These are phyloP conservation scores for Tetramorium alpestre DNA, from an alignment of 1,140 invertebrate genomes.

Conservation along the genomic window DNA sequence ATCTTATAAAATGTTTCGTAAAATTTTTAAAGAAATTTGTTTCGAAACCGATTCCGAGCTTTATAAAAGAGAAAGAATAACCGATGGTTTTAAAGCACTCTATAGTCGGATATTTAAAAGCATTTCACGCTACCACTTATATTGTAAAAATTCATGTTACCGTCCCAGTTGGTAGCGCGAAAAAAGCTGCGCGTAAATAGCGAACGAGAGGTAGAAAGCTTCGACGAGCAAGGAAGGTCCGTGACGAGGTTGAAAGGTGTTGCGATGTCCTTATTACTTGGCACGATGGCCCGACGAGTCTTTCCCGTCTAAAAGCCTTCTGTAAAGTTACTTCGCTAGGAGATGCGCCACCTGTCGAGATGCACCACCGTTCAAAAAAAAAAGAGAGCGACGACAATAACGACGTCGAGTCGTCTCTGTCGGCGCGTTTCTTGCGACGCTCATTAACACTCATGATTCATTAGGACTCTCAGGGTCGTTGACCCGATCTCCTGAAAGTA, in stretches of 20 bases:
- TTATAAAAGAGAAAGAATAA: not conserved
- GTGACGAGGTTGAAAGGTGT: conserved; percentile 40
- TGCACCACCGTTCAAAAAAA: not conserved
- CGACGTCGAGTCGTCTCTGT: conserved; percentile 3
- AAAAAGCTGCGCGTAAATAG: conserved; percentile 47
- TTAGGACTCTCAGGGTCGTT: conserved; percentile 36
- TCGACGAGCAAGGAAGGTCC: conserved; percentile 11
- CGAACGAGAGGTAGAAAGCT: conserved; percentile 10
- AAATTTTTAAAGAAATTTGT: not conserved
- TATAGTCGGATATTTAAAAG: conserved; percentile 30
- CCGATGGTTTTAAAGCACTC: not conserved
- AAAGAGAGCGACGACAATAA: no score
- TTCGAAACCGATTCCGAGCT: not conserved
- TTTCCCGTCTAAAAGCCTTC: conserved; percentile 59
- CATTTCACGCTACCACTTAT: conserved; percentile 6
- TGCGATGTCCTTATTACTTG: conserved; percentile 63
- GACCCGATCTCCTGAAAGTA: conserved; percentile 1
- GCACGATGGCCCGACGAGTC: conserved; percentile 50
- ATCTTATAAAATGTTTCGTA: not conserved
- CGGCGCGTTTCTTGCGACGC: conserved; percentile 35
- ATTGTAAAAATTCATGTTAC: conserved; percentile 27
- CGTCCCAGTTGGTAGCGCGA: not conserved
- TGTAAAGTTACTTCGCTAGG: conserved; percentile 62
- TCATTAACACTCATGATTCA: conserved; percentile 56
- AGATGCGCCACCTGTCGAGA: conserved; percentile 54